These are phyloP conservation scores for Perdita meconis DNA, from an alignment of 2,888 invertebrate genomes.

Conservation along the genomic window DNA sequence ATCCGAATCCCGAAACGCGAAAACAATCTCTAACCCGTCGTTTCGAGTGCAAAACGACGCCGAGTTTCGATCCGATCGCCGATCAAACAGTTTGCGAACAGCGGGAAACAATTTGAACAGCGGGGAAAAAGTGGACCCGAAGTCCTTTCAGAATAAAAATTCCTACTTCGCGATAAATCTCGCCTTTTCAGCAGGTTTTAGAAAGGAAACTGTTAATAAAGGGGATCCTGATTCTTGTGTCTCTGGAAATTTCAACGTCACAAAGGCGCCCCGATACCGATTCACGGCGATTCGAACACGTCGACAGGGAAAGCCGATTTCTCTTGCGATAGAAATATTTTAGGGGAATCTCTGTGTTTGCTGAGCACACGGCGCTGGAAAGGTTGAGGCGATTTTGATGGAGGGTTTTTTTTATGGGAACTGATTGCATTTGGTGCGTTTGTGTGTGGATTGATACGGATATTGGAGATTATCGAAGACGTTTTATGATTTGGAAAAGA, in stretches of 20 bases:
- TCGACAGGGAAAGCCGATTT: conserved; percentile 24
- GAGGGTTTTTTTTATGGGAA: conserved; percentile 22
- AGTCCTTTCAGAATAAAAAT: neutral
- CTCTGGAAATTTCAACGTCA: conserved; percentile 16
- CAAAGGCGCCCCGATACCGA: conserved; percentile 16
- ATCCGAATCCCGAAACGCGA: neutral
- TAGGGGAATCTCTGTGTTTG: neutral
- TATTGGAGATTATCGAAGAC: too few relatives aligned
- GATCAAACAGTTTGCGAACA: neutral
- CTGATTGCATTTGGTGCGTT: conserved; percentile 10
- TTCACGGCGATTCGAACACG: conserved; percentile 2
- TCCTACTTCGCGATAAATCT: neutral
- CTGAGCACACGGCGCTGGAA: neutral
- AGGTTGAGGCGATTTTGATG: conserved; percentile 12
- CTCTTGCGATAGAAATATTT: neutral
- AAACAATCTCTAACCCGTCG: conserved; percentile 9
- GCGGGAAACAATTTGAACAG: neutral
- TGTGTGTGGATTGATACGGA: too few relatives aligned
- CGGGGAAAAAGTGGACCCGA: too few relatives aligned
- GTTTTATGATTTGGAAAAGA: too few relatives aligned
- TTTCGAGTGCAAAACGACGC: too few relatives aligned
- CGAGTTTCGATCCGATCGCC: neutral
- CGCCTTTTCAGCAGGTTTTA: neutral
- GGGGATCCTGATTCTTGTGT: neutral
- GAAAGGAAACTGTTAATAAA: neutral